Conservation (phyloP, 2,797 vertebrate species). For the Dryobates pubescens region DNA sequence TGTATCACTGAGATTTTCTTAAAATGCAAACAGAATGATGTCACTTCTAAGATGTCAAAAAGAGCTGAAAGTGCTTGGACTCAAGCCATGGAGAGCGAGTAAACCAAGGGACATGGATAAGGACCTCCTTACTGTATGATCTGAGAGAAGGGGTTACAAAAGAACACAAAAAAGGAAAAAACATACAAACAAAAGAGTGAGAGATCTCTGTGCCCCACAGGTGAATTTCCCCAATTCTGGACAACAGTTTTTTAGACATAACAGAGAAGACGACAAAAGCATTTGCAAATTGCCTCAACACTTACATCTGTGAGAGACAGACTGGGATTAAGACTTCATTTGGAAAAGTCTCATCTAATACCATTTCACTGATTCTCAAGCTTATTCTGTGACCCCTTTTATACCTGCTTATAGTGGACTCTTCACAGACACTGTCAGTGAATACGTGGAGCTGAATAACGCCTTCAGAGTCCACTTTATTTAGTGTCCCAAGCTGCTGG, state of each 20-base stretch:
- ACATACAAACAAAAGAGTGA: neutral
- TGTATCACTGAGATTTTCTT: neutral
- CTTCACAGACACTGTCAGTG: neutral
- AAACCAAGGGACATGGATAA: neutral
- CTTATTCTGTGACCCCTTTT: neutral
- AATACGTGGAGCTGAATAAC: neutral
- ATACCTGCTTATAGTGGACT: neutral
- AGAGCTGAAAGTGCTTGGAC: slow-evolving; percentile 35
- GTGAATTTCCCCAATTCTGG: neutral
- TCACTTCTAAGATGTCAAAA: neutral
- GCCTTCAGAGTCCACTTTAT: neutral
- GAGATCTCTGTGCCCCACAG: neutral
- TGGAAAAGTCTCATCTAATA: neutral
- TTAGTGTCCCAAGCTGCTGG: neutral
- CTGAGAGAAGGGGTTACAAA: neutral
- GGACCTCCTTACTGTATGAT: neutral
- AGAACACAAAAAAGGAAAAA: neutral
- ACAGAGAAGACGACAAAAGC: neutral
- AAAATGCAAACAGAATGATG: slow-evolving; percentile 34
- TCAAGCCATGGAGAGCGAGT: neutral
- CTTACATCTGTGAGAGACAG: neutral
- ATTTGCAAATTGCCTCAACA: neutral
- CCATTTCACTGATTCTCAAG: neutral
- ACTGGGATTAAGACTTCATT: neutral
- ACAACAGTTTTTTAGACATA: neutral